phyloP scores from a whole-genome alignment of 2,113 vertebrate genomes.

The Leucopsar rothschildi region DNA sequence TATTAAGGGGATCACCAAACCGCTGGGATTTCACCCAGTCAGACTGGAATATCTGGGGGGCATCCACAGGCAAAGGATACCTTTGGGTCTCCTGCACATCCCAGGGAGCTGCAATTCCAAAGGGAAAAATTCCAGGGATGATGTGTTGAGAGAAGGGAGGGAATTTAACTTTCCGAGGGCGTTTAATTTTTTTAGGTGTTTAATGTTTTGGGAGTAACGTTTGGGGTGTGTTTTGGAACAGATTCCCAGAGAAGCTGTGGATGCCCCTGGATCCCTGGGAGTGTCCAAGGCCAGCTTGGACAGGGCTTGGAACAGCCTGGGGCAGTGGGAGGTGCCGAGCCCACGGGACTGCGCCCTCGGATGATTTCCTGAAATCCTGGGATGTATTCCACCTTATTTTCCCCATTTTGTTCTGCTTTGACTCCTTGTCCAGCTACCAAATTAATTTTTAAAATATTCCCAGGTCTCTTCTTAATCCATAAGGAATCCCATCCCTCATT shows the following conservation, averaged over 20 bases:
- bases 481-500: background rate
- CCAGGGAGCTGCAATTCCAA: background rate
- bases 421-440: background rate
- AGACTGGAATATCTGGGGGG: background rate
- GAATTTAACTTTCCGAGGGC: background rate
- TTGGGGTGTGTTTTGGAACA: background rate
- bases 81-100: background rate
- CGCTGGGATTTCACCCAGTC: background rate
- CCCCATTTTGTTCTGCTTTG: background rate
- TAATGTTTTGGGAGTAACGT: rapidly evolving
- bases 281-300: too few relatives aligned
- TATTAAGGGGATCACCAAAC: rapidly evolving
- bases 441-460: background rate
- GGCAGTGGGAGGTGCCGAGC: background rate
- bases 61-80: background rate
- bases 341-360: background rate
- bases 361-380: background rate
- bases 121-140: background rate
- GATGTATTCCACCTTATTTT: background rate
- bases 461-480: background rate
- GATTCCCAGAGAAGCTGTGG: background rate
- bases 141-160: background rate
- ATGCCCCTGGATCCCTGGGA: background rate
- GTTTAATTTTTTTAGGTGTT: background rate
- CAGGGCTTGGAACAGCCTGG: background rate